Conservation (phyloP, 2,113 vertebrate genomes). For the Rhabdomys dilectus region DNA sequence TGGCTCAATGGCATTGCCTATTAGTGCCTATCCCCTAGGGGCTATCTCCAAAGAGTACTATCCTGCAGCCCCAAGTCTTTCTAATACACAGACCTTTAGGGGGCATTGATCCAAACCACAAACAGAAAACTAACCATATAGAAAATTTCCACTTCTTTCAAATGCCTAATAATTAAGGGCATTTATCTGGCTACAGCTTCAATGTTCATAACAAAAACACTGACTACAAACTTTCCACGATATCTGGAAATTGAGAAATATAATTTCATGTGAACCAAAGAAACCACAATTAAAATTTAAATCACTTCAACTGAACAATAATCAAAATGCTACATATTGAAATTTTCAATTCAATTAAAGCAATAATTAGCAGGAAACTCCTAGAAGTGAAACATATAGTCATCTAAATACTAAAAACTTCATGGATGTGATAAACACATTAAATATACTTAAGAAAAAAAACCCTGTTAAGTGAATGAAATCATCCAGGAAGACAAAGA, state of each 20-base stretch:
- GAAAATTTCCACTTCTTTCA: conserved; percentile 19
- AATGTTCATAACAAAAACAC: conserved; percentile 16
- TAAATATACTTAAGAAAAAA: conserved; percentile 5
- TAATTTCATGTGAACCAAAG: conserved; percentile 16
- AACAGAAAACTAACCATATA: background rate
- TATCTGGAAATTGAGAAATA: conserved; percentile 50
- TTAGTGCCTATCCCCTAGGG: background rate
- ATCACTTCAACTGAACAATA: conserved; percentile 21
- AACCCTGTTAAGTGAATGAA: conserved; percentile 22
- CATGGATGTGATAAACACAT: conserved; percentile 32
- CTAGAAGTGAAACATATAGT: conserved; percentile 14
- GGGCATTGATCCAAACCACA: background rate
- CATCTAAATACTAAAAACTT: conserved; percentile 44
- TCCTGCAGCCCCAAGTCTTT: background rate
- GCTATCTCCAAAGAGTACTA: background rate
- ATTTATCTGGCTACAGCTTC: background rate
- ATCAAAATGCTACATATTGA: conserved; percentile 22
- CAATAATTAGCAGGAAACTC: conserved; percentile 24
- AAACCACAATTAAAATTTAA: conserved; percentile 43
- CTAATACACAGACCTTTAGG: background rate
- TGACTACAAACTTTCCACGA: conserved; percentile 32
- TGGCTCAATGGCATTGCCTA: background rate
- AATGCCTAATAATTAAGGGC: background rate
- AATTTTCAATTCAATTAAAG: background rate
- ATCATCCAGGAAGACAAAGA: conserved; percentile 17